These are phyloP conservation scores for Melanogrammus aeglefinus DNA, from an alignment of 2,797 vertebrate species.

Conservation along the genomic window DNA sequence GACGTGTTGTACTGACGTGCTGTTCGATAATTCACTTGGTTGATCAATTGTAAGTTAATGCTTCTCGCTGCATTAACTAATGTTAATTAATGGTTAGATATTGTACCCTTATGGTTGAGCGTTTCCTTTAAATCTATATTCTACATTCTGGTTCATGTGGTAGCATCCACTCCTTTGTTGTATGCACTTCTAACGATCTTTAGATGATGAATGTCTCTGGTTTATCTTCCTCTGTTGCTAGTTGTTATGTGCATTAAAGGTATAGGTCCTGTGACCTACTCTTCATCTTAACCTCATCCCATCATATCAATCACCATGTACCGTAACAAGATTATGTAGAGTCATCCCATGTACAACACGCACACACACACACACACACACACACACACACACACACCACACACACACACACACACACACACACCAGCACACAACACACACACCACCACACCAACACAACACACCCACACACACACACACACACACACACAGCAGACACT, in stretches of 20 bases:
- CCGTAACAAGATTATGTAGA: slow-evolving; percentile 63
- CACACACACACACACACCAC: slow-evolving; percentile 22
- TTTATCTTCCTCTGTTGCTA: not conserved
- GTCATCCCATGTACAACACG: slow-evolving; percentile 23
- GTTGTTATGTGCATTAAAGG: slow-evolving; percentile 1
- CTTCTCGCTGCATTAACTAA: too few species aligned
- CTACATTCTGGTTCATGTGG: too few species aligned
- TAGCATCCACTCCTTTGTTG: too few species aligned
- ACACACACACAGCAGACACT: slow-evolving; percentile 13
- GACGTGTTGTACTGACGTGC: too few species aligned
- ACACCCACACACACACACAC: slow-evolving; percentile 4
- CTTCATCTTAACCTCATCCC: slow-evolving; percentile 26
- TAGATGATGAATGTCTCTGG: not conserved
- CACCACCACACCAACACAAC: too few species aligned
- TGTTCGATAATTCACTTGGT: too few species aligned
- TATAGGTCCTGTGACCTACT: slow-evolving; percentile 23
- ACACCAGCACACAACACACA: slow-evolving; percentile 19
- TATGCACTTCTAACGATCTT: too few species aligned
- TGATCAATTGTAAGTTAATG: too few species aligned
- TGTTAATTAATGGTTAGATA: too few species aligned
- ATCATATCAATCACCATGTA: slow-evolving; percentile 52
- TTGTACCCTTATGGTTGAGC: too few species aligned
- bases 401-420: not conserved
- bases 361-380: not conserved
- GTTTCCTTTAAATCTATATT: too few species aligned